Conservation (phyloP, 2,888 invertebrate species). For the Oscheius sp. region DNA sequence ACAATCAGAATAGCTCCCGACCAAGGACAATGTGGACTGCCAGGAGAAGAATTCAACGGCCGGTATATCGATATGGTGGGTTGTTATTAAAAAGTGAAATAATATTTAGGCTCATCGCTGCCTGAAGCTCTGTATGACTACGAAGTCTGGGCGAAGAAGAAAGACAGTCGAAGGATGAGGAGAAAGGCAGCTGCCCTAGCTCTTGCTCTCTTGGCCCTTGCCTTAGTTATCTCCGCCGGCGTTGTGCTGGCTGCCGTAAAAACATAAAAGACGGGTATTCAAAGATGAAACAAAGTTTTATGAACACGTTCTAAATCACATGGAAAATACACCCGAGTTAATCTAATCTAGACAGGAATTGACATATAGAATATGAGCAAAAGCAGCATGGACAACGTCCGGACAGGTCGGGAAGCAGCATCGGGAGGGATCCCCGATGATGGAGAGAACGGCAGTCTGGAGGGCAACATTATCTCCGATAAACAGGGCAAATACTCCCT, state of each 20-base stretch:
- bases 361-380: slow-evolving; percentile 48
- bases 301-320: slow-evolving; percentile 18
- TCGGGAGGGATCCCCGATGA: slow-evolving; percentile 51
- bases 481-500: slow-evolving; percentile 62
- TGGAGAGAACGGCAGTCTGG: slow-evolving; percentile 44
- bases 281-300: slow-evolving; percentile 17
- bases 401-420: slow-evolving; percentile 67
- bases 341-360: slow-evolving; percentile 16
- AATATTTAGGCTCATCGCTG: slow-evolving; percentile 29
- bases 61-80: slow-evolving; percentile 32
- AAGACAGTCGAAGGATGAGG: slow-evolving; percentile 23
- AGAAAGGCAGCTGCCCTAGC: slow-evolving; percentile 23
- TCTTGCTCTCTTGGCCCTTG: slow-evolving; percentile 26
- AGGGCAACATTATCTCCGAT: slow-evolving; percentile 55
- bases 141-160: slow-evolving; percentile 32
- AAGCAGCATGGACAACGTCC: slow-evolving; percentile 69
- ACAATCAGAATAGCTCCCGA: slow-evolving; percentile 3
- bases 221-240: slow-evolving; percentile 31
- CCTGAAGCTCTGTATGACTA: slow-evolving; percentile 33
- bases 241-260: slow-evolving; percentile 33
- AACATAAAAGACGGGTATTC: slow-evolving; percentile 16
- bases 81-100: not conserved
- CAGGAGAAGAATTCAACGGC: slow-evolving; percentile 9
- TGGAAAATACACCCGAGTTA: slow-evolving; percentile 4
- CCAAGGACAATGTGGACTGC: slow-evolving; percentile 8